Base-by-base conservation (phyloP, 2,888 invertebrate genomes). In the Drosophila meridiana region DNA sequence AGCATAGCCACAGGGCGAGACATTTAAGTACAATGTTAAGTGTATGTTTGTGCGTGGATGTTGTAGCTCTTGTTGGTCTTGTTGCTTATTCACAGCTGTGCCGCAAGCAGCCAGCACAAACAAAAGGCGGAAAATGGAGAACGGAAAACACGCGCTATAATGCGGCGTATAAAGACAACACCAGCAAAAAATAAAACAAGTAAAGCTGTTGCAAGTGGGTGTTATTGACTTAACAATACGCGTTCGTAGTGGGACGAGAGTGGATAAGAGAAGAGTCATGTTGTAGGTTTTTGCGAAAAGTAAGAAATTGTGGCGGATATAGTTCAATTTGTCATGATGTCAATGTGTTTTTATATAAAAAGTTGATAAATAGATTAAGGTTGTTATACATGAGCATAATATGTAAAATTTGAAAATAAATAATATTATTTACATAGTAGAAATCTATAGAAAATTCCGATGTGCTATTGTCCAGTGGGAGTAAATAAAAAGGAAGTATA, bases 11-110 rank as follows among this genome's bases (percentile, higher is more conserved):
- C 75, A 65, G 76, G 65, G 60, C 57, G 55, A 72, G 63, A 64
- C 78, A 90, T 90, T 84, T 89, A 87, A 90, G 82, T 74, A 90
- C 71, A 83, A 80, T 87, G 89, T 83, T 84, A 73, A 76, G 72
- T 76, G 85, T 67, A 62, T 64, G 20, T 45, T 4, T 45, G 52
- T 34, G 52, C 9, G 52, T 50, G 52, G 34, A 13, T 13, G 20
- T 26, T 52, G 52, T 52, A 13, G 34, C 20, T 77, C 58, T 61
- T 73, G 50, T 52, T 60, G 47, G 53, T 64, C 57, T 48, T 63
- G 55, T 70, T 64, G 61, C 57, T 70, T 67, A 67, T 79, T 74
- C 80, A 28, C 80, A 53, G 85, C 68, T 69, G 82, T 34, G 73
- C 55, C 60, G 42, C 58, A 48, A 67, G 55, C 78, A 66, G 56